Evolutionary conservation across 2,113 vertebrate genomes (phyloP).

Genomic region (Athene cunicularia): DNA sequence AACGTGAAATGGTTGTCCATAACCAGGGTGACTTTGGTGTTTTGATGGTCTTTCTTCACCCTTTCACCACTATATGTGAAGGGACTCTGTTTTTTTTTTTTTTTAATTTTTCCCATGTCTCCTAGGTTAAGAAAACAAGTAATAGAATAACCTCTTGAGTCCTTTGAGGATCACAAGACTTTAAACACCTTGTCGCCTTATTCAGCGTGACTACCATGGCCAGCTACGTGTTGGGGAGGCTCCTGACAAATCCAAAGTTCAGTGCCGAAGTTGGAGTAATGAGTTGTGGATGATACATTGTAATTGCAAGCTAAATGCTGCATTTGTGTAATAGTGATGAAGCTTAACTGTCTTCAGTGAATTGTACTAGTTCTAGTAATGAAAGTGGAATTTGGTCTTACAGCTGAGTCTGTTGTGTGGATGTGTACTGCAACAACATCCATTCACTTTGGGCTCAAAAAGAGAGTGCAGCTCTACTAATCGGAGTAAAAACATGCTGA

Average conservation of each 20-base stretch:
- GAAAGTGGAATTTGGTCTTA: neutral
- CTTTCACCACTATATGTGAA: neutral
- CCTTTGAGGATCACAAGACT: neutral
- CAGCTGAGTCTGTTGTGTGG: neutral
- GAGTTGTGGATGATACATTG: neutral
- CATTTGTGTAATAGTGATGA: neutral
- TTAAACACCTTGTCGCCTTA: neutral
- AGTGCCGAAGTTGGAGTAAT: neutral
- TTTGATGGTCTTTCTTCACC: neutral
- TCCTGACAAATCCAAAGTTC: neutral
- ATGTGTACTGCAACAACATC: neutral
- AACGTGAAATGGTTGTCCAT: neutral
- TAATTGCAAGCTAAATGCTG: neutral
- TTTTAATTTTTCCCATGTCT: neutral
- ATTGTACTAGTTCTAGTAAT: neutral
- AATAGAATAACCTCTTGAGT: neutral
- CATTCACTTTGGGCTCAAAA: neutral
- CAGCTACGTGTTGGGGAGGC: neutral
- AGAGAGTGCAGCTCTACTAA: neutral
- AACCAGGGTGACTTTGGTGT: neutral
- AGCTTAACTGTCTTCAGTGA: neutral
- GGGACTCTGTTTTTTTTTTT: neutral
- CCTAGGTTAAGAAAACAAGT: neutral
- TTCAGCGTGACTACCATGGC: accelerated
- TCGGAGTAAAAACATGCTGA: neutral